These are phyloP conservation scores for Thymelicus acteon DNA, from an alignment of 2,888 invertebrate genomes.

Conservation along the genomic window DNA sequence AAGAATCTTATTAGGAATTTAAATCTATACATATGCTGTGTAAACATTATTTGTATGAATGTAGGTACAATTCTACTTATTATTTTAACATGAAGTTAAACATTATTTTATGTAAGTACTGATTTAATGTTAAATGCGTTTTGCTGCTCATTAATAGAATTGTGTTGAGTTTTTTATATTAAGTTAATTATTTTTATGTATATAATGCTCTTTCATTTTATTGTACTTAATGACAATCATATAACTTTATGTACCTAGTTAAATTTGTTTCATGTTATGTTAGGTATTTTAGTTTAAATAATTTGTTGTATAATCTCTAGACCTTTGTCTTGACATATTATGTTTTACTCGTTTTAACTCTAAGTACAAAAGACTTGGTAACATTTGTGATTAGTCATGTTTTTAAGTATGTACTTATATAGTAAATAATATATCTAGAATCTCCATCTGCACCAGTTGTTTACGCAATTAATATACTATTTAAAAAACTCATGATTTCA, in stretches of 20 bases:
- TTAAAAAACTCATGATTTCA: conserved; percentile 46
- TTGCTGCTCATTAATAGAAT: conserved; percentile 18
- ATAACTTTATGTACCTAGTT: conserved; percentile 14
- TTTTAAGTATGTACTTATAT: conserved; percentile 45
- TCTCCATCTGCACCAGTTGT: conserved; percentile 65
- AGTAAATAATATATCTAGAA: conserved; percentile 54
- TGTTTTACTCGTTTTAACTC: conserved; percentile 25
- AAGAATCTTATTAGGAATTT: no score
- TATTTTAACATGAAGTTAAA: no score
- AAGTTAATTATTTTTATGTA: conserved; percentile 21
- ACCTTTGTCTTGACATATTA: conserved; percentile 12
- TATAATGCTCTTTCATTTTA: conserved; percentile 18
- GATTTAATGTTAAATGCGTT: not conserved
- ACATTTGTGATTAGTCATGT: conserved; percentile 15
- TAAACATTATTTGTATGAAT: no score
- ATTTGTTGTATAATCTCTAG: conserved; percentile 20
- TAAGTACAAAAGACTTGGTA: conserved; percentile 27
- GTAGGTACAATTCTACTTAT: no score
- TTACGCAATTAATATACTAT: conserved; percentile 53
- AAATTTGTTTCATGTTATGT: conserved; percentile 26
- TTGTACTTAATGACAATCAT: conserved; percentile 18
- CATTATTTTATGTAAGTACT: not conserved
- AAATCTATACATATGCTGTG: no score
- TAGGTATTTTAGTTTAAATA: conserved; percentile 24
- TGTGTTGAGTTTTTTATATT: conserved; percentile 22